Percentiles rank a stretch among this genome's conserved stretches.
These are phyloP conservation scores for Urocolius indicus DNA, from an alignment of 2,113 vertebrate species.

Conservation along the genomic window DNA sequence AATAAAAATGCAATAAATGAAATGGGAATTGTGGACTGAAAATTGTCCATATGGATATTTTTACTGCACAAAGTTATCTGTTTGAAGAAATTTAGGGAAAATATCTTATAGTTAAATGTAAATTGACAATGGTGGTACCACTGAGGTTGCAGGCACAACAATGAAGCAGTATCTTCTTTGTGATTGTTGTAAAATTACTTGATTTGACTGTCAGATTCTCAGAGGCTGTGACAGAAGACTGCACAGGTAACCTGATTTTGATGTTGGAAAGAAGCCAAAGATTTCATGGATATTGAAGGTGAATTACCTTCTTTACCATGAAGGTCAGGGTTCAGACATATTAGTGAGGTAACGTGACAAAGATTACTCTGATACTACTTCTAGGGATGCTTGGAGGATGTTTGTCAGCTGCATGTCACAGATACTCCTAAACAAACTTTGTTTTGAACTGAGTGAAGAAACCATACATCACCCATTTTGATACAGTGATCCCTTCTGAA, in stretches of 20 bases:
- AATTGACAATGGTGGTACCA: neutral
- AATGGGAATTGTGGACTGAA: neutral
- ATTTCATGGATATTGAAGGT: neutral
- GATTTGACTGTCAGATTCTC: neutral
- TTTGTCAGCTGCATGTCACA: neutral
- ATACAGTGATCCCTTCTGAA: neutral
- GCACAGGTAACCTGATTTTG: neutral
- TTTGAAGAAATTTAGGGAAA: neutral
- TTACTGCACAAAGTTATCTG: neutral
- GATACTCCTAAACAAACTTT: neutral
- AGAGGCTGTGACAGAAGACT: neutral
- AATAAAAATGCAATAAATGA: neutral
- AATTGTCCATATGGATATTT: neutral
- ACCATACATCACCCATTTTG: neutral
- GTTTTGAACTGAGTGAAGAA: neutral
- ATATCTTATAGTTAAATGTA: neutral
- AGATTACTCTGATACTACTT: neutral
- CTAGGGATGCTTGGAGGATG: neutral
- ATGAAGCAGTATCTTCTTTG: neutral
- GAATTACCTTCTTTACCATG: neutral
- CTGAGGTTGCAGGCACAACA: neutral
- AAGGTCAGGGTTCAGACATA: slow-evolving; percentile 29
- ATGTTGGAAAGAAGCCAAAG: neutral
- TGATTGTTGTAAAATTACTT: neutral
- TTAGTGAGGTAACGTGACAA: neutral